Evolutionary conservation across 2,113 vertebrate species (phyloP), one percentile per base, ranked within the genome.

Genomic region (Colaptes auratus): DNA sequence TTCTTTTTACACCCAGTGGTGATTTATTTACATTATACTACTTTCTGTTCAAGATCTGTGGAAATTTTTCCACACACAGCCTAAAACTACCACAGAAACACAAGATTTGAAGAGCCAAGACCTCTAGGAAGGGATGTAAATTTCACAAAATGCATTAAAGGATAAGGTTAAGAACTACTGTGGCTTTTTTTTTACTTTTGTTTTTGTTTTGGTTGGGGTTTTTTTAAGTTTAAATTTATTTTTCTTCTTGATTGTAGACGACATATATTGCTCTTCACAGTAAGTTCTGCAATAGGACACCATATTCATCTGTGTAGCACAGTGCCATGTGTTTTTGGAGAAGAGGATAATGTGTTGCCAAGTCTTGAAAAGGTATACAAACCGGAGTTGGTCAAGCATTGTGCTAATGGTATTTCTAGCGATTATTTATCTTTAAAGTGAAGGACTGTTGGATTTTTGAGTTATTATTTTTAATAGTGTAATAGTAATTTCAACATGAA

Each of bases 261-360:
- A 27, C 98, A 99, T 44, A 89, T 98, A 75, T 95, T 99, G 72
- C 97, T 98, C 39, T 93, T 99, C 79, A 97, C 96, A 11, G 90
- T 94, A 4, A 96, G 86, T 28, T 98, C 98, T 72, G 80, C 97
- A 1, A 48, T 98, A 48, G 98, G 98, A 5, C 98, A 99, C 81
- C 89, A 98, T 77, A 30, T 99, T 79, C 98, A 98, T 31, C 91
- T 99, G 63, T 99, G 97, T 96, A 98, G 98, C 95, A 98, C 94
- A 95, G 97, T 98, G 12, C 97, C 97, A 2, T 99, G 99, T 85
- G 88, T 98, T 66, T 98, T 99, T 70, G 99, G 98, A 88, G 98
- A 99, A 58, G 99, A 99, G 92, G 98, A 99, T 44, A 84, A 82
- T 52, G 95, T 99, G 92, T 96, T 99, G 82, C 96, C 98, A 95